Evolutionary conservation across 2,797 vertebrate genomes (phyloP), one percentile per base, ranked within the genome.

Genomic region (Poecilia gillii): DNA sequence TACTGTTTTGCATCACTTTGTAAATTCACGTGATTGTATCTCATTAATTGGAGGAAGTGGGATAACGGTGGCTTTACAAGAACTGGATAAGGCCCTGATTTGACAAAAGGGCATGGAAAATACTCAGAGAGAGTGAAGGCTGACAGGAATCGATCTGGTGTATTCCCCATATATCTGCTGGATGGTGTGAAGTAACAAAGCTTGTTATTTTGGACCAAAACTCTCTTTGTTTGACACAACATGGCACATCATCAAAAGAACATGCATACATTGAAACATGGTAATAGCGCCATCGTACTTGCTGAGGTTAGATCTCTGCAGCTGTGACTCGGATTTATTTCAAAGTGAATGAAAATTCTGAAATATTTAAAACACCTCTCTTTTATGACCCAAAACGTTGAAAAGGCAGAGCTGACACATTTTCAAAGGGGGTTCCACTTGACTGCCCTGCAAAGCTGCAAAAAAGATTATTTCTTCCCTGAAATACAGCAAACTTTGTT

Each of bases 361-460:
- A 68, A 41, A 25, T 41, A 4, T 41, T 68, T 18, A 4, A 68
- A 66, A 39, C 25, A 8, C 6, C 33, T 36, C 13, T 33, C 0
- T 4, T 6, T 33, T 62, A 9, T 68, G 39, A 70, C 9, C 28
- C 66, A 23, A 41, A 68, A 43, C 1, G 8, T 43, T 25, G 39
- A 20, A 36, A 64, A 64, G 36, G 7, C 33, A 33, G 31, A 64
- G 33, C 33, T 1, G 20, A 25, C 13, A 43, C 3, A 8, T 20
- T 57, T 49, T 68, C 78, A 28, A 28, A 3, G 28, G 72, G 57
- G 72, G 47, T 76, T 81, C 70, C 13, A 8, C 41, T 74, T 76
- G 75, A 73, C 72, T 79, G 62, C 70, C 57, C 74, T 75, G 51
- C 59, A 33, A 76, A 74, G 73, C 68, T 68, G 76, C 77, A 75